Evolutionary conservation across 2,888 invertebrate genomes (phyloP).

Genomic region (Lottia scabra): DNA sequence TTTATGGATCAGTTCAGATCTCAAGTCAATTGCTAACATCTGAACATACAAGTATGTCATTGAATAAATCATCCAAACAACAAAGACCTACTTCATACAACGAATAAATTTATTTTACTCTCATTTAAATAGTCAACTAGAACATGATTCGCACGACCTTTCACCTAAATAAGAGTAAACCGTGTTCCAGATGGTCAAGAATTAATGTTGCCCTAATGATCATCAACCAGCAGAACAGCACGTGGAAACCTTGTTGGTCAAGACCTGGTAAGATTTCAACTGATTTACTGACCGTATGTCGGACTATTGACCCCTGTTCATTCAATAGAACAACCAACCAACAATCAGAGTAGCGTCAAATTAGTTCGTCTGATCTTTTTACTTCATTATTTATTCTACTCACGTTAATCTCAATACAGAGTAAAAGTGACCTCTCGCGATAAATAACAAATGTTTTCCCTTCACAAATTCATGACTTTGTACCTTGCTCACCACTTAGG

Average conservation of each 20-base stretch:
- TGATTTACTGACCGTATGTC: neutral
- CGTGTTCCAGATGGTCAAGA: neutral
- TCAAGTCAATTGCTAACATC: too few species aligned
- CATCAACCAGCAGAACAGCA: neutral
- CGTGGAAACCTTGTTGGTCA: neutral
- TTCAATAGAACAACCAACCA: neutral
- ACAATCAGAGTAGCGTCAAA: neutral
- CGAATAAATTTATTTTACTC: too few species aligned
- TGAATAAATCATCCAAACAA: too few species aligned
- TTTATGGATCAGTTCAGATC: too few species aligned
- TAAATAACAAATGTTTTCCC: too few species aligned
- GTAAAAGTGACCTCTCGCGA: too few species aligned
- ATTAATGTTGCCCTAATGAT: neutral
- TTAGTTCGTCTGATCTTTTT: neutral
- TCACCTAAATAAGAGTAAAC: neutral
- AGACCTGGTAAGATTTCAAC: neutral
- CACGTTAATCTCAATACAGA: neutral
- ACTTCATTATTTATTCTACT: neutral
- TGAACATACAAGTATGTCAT: too few species aligned
- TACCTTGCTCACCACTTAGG: too few species aligned
- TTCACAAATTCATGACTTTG: too few species aligned
- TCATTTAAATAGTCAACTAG: neutral
- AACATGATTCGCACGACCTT: neutral
- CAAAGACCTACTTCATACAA: too few species aligned
- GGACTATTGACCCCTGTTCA: neutral